Percentiles rank a stretch among this genome's conserved stretches.
Conservation (phyloP, 2,888 invertebrate genomes). For the Euzophera pinguis region DNA sequence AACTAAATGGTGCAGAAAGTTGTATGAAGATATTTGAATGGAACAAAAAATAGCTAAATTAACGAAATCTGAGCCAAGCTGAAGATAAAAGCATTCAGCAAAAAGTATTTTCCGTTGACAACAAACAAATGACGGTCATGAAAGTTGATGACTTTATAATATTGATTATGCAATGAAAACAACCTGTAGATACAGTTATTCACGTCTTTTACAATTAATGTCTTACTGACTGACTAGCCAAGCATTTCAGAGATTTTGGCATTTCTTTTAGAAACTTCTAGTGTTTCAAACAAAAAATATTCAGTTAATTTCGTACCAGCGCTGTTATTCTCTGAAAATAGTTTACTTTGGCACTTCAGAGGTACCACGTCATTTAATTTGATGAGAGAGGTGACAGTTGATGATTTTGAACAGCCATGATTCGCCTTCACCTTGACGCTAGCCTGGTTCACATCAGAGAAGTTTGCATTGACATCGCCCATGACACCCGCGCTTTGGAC, state of each 20-base stretch:
- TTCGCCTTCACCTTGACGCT: slow-evolving; percentile 73
- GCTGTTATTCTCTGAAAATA: slow-evolving; percentile 23
- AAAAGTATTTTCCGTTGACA: slow-evolving; percentile 1
- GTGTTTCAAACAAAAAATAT: slow-evolving; percentile 2
- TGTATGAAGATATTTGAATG: slow-evolving; percentile 23
- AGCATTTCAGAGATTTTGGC: not conserved
- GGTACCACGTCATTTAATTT: slow-evolving; percentile 56
- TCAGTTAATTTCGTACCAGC: slow-evolving; percentile 7
- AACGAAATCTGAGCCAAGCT: slow-evolving; percentile 27
- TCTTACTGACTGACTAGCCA: not conserved
- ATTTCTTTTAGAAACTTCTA: not conserved
- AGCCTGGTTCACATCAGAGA: slow-evolving; percentile 61
- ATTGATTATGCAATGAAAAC: not conserved
- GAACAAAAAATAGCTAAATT: slow-evolving; percentile 31
- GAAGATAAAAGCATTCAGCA: slow-evolving; percentile 18
- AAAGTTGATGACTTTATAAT: slow-evolving; percentile 8
- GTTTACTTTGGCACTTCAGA: slow-evolving; percentile 38
- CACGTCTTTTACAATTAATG: not conserved
- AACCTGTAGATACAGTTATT: not conserved
- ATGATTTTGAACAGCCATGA: slow-evolving; percentile 37
- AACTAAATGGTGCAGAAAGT: slow-evolving; percentile 41
- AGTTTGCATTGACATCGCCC: slow-evolving; percentile 62
- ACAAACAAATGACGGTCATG: slow-evolving; percentile 17
- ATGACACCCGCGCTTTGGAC: slow-evolving; percentile 49
- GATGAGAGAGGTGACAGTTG: slow-evolving; percentile 57